Evolutionary conservation across 2,113 vertebrate species (phyloP).

Genomic region (Grammomys surdaster): DNA sequence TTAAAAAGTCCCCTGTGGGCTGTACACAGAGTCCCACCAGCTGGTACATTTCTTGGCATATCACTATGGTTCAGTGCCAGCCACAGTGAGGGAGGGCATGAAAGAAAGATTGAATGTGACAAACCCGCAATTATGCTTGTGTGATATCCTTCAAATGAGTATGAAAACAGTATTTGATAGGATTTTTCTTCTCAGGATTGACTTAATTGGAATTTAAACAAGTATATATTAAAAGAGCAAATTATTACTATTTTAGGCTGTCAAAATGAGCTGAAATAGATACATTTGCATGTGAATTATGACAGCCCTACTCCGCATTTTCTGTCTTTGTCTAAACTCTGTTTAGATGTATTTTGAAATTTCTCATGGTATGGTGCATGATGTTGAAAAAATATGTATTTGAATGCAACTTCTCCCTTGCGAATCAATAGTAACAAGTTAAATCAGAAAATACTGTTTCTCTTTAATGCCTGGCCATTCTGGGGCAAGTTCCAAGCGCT

Average conservation of each 20-base stretch:
- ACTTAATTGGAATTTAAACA: conserved; percentile 71
- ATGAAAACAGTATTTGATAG: conserved; percentile 45
- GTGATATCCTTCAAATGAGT: conserved; percentile 62
- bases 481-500: conserved; percentile 62
- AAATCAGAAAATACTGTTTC: conserved; percentile 76
- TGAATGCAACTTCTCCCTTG: conserved; percentile 71
- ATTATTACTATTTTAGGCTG: conserved; percentile 46
- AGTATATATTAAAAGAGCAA: conserved; percentile 57
- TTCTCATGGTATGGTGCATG: conserved; percentile 65
- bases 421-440: conserved; percentile 79
- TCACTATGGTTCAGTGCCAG: conserved; percentile 54
- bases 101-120: conserved; percentile 57
- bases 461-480: conserved; percentile 71
- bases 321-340: conserved; percentile 53
- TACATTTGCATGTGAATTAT: conserved; percentile 59
- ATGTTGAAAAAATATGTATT: conserved; percentile 77
- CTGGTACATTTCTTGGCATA: conserved; percentile 56
- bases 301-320: conserved; percentile 28
- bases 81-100: not conserved
- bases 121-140: conserved; percentile 43
- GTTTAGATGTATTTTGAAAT: conserved; percentile 68
- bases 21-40: not conserved
- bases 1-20: conserved; percentile 35
- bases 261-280: not conserved
- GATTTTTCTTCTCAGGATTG: not conserved